These are phyloP conservation scores for Schizopygopsis malacanthus DNA, from an alignment of 2,797 vertebrate genomes.

Conservation along the genomic window DNA sequence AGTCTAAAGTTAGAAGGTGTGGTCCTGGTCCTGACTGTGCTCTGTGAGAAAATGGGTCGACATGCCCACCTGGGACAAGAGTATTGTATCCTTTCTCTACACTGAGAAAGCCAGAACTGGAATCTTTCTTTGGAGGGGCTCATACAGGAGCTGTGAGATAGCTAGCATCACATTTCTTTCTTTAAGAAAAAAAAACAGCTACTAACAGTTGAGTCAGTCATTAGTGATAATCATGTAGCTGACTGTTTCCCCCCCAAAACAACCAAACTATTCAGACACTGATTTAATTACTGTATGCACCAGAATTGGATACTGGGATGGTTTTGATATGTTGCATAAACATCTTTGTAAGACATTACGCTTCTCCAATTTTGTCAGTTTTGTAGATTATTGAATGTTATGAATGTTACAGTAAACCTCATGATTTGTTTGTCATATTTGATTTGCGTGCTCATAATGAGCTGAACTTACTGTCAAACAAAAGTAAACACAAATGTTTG, in stretches of 20 bases:
- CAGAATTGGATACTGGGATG: slow-evolving; percentile 21
- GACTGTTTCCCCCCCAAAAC: neutral
- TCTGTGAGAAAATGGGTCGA: slow-evolving; percentile 75
- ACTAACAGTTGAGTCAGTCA: slow-evolving; percentile 13
- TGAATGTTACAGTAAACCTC: slow-evolving; percentile 29
- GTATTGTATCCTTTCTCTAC: slow-evolving; percentile 67
- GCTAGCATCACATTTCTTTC: slow-evolving; percentile 27
- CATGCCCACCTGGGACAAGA: slow-evolving; percentile 71
- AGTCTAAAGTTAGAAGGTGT: slow-evolving; percentile 33
- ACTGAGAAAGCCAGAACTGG: slow-evolving; percentile 1
- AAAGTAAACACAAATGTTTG: slow-evolving; percentile 40
- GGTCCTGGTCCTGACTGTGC: slow-evolving; percentile 56
- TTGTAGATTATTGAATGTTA: slow-evolving; percentile 37
- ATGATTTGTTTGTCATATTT: slow-evolving; percentile 39
- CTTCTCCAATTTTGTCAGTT: slow-evolving; percentile 20
- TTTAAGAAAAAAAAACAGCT: neutral
- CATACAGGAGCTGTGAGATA: slow-evolving; percentile 33
- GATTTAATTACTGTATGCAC: slow-evolving; percentile 5
- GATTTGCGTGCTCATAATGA: slow-evolving; percentile 9
- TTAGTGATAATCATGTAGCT: neutral
- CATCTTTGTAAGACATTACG: slow-evolving; percentile 8
- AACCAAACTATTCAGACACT: slow-evolving; percentile 25
- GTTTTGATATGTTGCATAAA: slow-evolving; percentile 27
- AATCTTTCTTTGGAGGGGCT: slow-evolving; percentile 17
- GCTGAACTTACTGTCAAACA: slow-evolving; percentile 40